Percentiles rank a stretch among this genome's conserved stretches.
Evolutionary conservation across 2,797 vertebrate genomes (phyloP).

Genomic region (Odontamblyopus lacepedii): DNA sequence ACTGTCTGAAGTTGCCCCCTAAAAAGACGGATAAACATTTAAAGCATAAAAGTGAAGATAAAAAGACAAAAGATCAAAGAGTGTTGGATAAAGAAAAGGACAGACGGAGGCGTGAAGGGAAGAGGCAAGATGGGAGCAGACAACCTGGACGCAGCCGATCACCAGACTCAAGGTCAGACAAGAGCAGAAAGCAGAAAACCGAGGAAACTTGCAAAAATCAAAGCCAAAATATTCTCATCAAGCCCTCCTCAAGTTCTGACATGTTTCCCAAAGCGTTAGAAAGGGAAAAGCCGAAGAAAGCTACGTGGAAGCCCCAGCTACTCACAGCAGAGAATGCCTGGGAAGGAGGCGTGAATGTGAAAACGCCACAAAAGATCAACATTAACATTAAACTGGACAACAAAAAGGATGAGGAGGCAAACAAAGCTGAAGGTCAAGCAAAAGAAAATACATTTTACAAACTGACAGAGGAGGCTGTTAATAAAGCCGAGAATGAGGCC

Average conservation of each 20-base stretch:
- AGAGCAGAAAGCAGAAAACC: slow-evolving; percentile 84
- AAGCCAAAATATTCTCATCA: slow-evolving; percentile 55
- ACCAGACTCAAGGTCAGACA: slow-evolving; percentile 80
- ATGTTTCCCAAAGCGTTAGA: slow-evolving; percentile 63
- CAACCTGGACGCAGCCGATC: slow-evolving; percentile 51
- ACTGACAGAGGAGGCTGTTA: slow-evolving; percentile 31
- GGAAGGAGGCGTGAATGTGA: slow-evolving; percentile 77
- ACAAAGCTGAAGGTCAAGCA: slow-evolving; percentile 60
- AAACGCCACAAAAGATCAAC: slow-evolving; percentile 90
- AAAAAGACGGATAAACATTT: slow-evolving; percentile 69
- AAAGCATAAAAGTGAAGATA: slow-evolving; percentile 79
- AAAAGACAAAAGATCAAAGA: slow-evolving; percentile 78
- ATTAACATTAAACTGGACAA: slow-evolving; percentile 92
- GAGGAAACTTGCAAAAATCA: slow-evolving; percentile 77
- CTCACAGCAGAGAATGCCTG: slow-evolving; percentile 54
- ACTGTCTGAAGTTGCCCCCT: slow-evolving; percentile 58
- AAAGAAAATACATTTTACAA: slow-evolving; percentile 59
- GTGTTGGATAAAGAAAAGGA: slow-evolving; percentile 71
- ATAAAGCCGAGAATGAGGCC: background rate
- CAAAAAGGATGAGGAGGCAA: slow-evolving; percentile 74
- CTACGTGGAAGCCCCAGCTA: slow-evolving; percentile 41
- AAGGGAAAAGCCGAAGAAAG: slow-evolving; percentile 68
- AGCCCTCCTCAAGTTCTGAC: slow-evolving; percentile 73
- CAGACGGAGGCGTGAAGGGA: slow-evolving; percentile 77
- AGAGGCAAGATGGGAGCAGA: slow-evolving; percentile 59